Evolutionary conservation across 2,113 vertebrate species (phyloP).

Genomic region (Chlorodrepanis virens): DNA sequence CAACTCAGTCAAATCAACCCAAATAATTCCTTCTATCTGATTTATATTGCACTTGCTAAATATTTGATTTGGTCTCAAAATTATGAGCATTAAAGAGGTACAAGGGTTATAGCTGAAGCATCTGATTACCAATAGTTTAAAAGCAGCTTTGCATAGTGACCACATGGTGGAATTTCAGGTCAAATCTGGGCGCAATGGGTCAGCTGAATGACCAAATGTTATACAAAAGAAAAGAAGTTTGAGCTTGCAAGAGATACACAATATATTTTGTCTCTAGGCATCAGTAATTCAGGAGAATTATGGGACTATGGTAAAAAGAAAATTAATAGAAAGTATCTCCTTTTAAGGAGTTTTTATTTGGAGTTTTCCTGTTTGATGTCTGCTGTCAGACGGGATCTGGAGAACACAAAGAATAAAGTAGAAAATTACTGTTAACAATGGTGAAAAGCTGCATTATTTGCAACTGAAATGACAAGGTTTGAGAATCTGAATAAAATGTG

Average conservation of each 20-base stretch:
- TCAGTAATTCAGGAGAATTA: neutral
- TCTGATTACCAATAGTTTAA: neutral
- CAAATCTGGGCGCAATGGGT: neutral
- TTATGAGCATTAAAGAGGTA: neutral
- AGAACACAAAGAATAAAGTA: neutral
- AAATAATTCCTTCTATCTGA: neutral
- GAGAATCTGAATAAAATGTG: neutral
- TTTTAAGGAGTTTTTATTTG: neutral
- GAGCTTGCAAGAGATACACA: neutral
- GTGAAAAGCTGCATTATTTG: neutral
- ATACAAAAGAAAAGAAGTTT: neutral
- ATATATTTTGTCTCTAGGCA: neutral
- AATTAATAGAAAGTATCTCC: neutral
- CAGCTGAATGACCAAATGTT: neutral
- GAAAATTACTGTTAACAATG: neutral
- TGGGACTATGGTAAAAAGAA: neutral
- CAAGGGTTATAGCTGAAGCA: neutral
- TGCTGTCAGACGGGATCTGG: neutral
- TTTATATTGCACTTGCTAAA: neutral
- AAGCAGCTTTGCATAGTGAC: neutral
- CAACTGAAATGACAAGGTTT: neutral
- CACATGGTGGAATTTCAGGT: neutral
- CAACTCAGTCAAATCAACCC: neutral
- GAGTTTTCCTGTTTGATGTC: neutral
- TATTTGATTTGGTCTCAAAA: neutral